Conservation (phyloP, 2,113 vertebrate genomes). For the Erythrolamprus reginae region DNA sequence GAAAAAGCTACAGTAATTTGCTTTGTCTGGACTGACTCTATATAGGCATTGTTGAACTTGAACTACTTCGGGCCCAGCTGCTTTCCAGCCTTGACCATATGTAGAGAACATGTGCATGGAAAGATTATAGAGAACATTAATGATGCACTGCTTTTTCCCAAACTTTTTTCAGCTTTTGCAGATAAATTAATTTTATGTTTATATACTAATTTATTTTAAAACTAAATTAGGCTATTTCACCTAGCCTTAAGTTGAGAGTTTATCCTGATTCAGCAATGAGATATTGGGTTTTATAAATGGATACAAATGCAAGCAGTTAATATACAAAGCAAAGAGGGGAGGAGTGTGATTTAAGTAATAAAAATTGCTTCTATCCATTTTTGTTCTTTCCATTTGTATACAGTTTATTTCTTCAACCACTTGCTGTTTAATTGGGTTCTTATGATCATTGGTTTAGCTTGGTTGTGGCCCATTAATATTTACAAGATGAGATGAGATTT, state of each 20-base stretch:
- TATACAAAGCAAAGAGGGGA: background rate
- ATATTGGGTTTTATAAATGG: background rate
- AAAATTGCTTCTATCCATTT: background rate
- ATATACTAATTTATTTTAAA: background rate
- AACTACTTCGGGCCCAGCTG: background rate
- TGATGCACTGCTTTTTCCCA: background rate
- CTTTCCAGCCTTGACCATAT: background rate
- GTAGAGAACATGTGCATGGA: background rate
- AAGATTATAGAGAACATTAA: background rate
- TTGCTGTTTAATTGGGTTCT: conserved; percentile 6
- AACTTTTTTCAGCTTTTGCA: background rate
- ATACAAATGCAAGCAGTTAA: background rate
- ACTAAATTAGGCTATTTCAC: background rate
- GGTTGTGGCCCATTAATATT: conserved; percentile 5
- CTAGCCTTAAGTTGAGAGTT: background rate
- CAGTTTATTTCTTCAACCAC: conserved; percentile 28
- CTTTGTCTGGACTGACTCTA: background rate
- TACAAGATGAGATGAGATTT: conserved; percentile 14
- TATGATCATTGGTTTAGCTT: conserved; percentile 5
- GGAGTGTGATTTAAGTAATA: background rate
- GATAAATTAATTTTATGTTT: background rate
- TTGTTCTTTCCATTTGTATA: conserved; percentile 2
- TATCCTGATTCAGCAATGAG: background rate
- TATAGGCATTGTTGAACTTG: background rate
- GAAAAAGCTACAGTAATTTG: background rate